Evolutionary conservation across 2,888 invertebrate species (phyloP).

Genomic region (Cataglyphis albicans): DNA sequence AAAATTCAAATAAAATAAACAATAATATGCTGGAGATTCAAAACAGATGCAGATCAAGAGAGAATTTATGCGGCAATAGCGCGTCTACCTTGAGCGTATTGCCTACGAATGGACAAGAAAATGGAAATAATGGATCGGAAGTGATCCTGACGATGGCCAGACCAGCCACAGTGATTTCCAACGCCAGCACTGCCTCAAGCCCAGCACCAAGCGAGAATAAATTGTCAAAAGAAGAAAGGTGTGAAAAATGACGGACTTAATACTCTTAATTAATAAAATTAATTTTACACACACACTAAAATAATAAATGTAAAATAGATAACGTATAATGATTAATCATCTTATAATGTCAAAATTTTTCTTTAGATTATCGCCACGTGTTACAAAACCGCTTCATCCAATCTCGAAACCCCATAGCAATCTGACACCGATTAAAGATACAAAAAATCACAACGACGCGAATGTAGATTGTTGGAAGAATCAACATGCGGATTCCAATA

Average conservation of each 20-base stretch:
- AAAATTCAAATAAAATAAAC: conserved; percentile 76
- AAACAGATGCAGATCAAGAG: conserved; percentile 85
- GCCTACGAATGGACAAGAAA: conserved; percentile 81
- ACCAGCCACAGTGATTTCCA: conserved; percentile 90
- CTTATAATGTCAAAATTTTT: not conserved
- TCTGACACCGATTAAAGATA: conserved; percentile 77
- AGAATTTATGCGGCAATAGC: conserved; percentile 85
- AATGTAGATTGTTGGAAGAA: conserved; percentile 82
- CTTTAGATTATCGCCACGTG: conserved; percentile 83
- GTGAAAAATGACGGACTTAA: conserved; percentile 38
- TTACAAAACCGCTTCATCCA: conserved; percentile 83
- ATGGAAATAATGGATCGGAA: conserved; percentile 86
- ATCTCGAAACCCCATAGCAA: conserved; percentile 79
- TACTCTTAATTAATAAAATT: not conserved
- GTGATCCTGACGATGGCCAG: conserved; percentile 89
- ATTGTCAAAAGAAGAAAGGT: conserved; percentile 88
- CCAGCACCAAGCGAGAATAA: conserved; percentile 88
- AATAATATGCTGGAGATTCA: conserved; percentile 84
- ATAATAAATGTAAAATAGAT: not conserved
- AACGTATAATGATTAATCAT: not conserved
- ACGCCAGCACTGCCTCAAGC: conserved; percentile 88
- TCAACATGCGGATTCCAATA: conserved; percentile 79
- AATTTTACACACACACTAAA: not conserved
- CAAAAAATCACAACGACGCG: conserved; percentile 77
- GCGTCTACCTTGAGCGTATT: conserved; percentile 82